Conservation (phyloP, 2,113 vertebrate species). For the Cariama cristata region DNA sequence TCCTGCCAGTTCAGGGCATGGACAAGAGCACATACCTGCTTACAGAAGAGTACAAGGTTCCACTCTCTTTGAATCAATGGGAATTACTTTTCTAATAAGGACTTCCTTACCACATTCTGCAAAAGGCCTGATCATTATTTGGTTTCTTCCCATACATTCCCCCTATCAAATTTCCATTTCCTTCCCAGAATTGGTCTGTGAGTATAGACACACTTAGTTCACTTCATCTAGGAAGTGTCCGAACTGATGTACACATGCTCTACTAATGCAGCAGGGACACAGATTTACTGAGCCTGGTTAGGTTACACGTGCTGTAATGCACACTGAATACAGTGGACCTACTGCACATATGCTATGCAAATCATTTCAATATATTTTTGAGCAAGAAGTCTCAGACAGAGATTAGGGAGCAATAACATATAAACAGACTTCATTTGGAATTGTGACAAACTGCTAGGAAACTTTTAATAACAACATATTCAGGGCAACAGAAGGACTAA, state of each 20-base stretch:
- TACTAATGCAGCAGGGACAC: background rate
- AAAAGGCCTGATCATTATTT: background rate
- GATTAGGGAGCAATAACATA: background rate
- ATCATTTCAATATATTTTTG: background rate
- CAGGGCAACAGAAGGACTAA: background rate
- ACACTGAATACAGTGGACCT: background rate
- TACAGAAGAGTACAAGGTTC: background rate
- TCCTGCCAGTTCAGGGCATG: background rate
- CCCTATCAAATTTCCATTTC: background rate
- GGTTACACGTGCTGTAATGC: rapidly evolving
- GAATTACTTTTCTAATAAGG: background rate
- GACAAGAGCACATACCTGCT: background rate
- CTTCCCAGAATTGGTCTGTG: background rate
- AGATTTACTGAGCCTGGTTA: background rate
- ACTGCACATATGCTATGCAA: rapidly evolving
- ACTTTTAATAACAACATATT: background rate
- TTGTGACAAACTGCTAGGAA: background rate
- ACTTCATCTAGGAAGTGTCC: background rate
- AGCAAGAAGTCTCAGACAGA: background rate
- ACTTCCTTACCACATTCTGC: background rate
- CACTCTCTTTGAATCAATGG: background rate
- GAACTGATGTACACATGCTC: background rate
- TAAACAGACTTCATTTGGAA: background rate
- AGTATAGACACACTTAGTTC: rapidly evolving
- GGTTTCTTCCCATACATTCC: background rate